These are phyloP conservation scores for Oxystoma pomonae DNA, from an alignment of 2,888 invertebrate species.

Conservation along the genomic window DNA sequence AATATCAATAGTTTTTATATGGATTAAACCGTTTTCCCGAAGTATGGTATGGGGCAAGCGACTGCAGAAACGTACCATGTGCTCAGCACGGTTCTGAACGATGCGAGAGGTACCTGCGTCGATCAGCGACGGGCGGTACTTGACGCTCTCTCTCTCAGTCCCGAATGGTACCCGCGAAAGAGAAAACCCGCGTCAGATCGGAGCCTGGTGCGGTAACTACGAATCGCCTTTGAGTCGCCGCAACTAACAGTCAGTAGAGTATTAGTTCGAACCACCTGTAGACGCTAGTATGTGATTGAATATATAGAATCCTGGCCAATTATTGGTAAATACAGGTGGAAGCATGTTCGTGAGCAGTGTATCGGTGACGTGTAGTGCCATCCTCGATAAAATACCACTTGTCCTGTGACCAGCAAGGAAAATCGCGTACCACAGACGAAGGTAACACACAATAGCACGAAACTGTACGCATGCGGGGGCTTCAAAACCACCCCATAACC, in stretches of 20 bases:
- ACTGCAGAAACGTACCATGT: conserved; percentile 44
- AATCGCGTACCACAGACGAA: conserved; percentile 29
- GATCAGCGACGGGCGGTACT: conserved; percentile 34
- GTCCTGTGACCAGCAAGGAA: conserved; percentile 35
- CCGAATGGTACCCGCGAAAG: conserved; percentile 14
- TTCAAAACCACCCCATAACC: too few species aligned
- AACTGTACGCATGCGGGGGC: too few species aligned
- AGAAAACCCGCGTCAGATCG: not conserved
- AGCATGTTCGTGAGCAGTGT: conserved; percentile 41
- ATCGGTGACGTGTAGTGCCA: conserved; percentile 43
- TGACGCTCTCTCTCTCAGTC: conserved; percentile 30
- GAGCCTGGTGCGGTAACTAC: conserved; percentile 31
- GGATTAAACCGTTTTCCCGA: not conserved
- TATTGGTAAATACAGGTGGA: conserved; percentile 39
- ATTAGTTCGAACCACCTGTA: conserved; percentile 51
- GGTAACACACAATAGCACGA: too few species aligned
- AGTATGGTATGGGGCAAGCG: not conserved
- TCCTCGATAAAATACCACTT: conserved; percentile 32
- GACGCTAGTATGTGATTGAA: conserved; percentile 49
- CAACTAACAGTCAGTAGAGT: conserved; percentile 50
- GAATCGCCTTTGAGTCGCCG: conserved; percentile 43
- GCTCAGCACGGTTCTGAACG: conserved; percentile 54
- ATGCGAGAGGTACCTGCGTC: conserved; percentile 40
- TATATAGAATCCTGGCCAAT: conserved; percentile 37
- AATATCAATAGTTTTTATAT: not conserved